Evolutionary conservation across 1,140 invertebrate species (phyloP).

Genomic region (Leptinotarsa texana): DNA sequence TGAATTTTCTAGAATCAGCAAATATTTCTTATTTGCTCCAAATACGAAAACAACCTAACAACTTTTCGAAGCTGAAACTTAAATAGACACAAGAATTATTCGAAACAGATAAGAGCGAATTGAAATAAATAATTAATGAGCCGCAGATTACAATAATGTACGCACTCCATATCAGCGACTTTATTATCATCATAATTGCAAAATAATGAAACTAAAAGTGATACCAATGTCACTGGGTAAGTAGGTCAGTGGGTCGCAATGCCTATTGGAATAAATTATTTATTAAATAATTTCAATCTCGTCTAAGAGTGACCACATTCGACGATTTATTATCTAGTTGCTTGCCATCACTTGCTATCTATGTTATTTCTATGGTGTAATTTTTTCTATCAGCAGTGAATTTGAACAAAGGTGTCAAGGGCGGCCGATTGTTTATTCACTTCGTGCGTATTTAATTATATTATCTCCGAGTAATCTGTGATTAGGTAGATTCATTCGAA

Average conservation of each 20-base stretch:
- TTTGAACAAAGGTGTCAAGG: conserved; percentile 1
- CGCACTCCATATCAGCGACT: conserved; percentile 4
- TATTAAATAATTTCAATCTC: conserved; percentile 2
- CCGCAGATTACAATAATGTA: not conserved
- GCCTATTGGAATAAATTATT: conserved; percentile 40
- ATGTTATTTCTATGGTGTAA: not conserved
- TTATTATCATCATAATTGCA: conserved; percentile 13
- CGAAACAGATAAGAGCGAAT: too few relatives aligned
- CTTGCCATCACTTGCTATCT: not conserved
- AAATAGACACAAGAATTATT: too few relatives aligned
- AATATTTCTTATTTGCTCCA: too few relatives aligned
- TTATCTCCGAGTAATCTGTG: not conserved
- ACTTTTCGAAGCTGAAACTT: too few relatives aligned
- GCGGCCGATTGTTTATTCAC: not conserved
- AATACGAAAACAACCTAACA: too few relatives aligned
- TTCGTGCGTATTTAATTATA: conserved; percentile 4
- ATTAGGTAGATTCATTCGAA: not conserved
- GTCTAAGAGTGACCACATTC: not conserved
- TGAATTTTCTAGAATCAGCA: too few relatives aligned
- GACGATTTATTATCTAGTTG: conserved; percentile 1
- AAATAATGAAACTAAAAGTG: conserved; percentile 53
- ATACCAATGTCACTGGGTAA: conserved; percentile 64
- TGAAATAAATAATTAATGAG: too few relatives aligned
- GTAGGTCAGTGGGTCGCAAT: conserved; percentile 60
- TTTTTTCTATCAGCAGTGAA: not conserved